Base-by-base conservation (phyloP, 1,140 invertebrate genomes). In the Tetramorium simillimum region DNA sequence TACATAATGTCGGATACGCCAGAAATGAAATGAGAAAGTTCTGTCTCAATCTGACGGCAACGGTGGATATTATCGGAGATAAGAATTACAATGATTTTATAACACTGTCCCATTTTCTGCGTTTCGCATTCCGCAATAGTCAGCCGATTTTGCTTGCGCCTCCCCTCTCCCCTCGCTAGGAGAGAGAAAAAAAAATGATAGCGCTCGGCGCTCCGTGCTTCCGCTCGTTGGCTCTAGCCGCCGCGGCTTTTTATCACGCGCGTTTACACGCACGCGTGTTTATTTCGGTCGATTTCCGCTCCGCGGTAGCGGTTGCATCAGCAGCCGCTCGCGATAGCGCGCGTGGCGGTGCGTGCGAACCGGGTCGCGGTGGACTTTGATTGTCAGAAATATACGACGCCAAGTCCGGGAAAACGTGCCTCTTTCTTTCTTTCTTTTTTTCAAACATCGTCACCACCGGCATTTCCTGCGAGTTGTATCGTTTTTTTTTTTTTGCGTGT, bases 251-350 rank as follows among this genome's bases (percentile, higher is more conserved):
- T 73, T 84, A 84, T 75, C 80, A 37, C 33, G 65, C 49, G 78
- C 58, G 75, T 80, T 51, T 58, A 56, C 40, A 81, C 78, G 16
- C 78, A 43, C 65, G 80, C 80, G 24, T 73, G 80, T 84, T 84
- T 84, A 84, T 84, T 84, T 84, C 69, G 69, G 80, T 84, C 80
- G 80, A 84, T 84, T 84, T 84, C 80, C 80, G 69, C 53, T 84
- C 53, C 40, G 63, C 65, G 62, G 62, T 69, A 69, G 51, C 67
- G 69, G 53, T 84, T 84, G 80, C 80, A 84, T 84, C 80, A 84
- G 80, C 69, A 21, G n/a, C 12, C 80, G 33, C 33, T 60, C 69
- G 69, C 69, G 80, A 84, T 84, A 84, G 69, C 24, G 80, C 62
- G 33, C 40, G 46, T 46, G 46, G 46, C 46, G 7, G 49, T 60